Conservation (phyloP, 2,797 vertebrate genomes). For the Peromyscus eremicus region DNA sequence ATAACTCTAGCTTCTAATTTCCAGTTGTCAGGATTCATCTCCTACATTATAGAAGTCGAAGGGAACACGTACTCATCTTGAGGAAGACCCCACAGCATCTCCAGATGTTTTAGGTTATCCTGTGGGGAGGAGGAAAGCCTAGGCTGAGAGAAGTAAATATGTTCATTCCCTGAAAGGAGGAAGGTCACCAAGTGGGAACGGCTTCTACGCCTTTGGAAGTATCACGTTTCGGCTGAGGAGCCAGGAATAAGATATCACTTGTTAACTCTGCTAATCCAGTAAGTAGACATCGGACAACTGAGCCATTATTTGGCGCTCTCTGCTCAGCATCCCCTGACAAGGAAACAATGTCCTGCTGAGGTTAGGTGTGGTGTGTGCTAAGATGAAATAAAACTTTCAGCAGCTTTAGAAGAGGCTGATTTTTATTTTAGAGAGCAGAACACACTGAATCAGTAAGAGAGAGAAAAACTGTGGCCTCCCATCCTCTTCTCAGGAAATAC, state of each 20-base stretch:
- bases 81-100: slow-evolving; percentile 74
- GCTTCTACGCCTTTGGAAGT: slow-evolving; percentile 85
- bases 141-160: slow-evolving; percentile 66
- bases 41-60: slow-evolving; percentile 63
- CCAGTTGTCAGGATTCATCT: slow-evolving; percentile 71
- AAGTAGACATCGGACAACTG: slow-evolving; percentile 84
- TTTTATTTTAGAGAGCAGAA: slow-evolving; percentile 83
- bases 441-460: slow-evolving; percentile 68
- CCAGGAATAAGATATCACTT: slow-evolving; percentile 87
- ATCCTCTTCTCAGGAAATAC: slow-evolving; percentile 51
- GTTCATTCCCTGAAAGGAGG: slow-evolving; percentile 82
- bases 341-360: slow-evolving; percentile 86
- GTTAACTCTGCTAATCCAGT: slow-evolving; percentile 89
- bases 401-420: slow-evolving; percentile 78
- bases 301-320: slow-evolving; percentile 85
- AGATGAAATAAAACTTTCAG: slow-evolving; percentile 87
- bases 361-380: slow-evolving; percentile 86
- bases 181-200: slow-evolving; percentile 84
- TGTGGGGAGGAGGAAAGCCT: slow-evolving; percentile 65
- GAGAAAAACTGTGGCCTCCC: slow-evolving; percentile 52
- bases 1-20: slow-evolving; percentile 52
- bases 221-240: slow-evolving; percentile 85
- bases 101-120: slow-evolving; percentile 82
- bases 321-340: slow-evolving; percentile 81
- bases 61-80: not conserved